Percentiles rank a stretch among this genome's conserved stretches.
Conservation (phyloP, 1,140 invertebrate species). For the Drosophila repleta region DNA sequence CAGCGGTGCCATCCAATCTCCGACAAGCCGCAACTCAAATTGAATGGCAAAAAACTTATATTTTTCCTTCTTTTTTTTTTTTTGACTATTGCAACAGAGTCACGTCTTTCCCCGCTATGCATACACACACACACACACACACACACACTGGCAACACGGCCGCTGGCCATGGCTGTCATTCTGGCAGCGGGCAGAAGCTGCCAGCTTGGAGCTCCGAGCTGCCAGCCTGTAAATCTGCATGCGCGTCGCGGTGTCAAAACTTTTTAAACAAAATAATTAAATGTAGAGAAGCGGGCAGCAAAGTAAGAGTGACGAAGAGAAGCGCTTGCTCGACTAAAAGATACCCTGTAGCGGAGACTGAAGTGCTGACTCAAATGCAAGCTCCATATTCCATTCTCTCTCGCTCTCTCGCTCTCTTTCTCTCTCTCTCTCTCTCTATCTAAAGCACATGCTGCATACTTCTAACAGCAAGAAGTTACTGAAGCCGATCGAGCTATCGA, state of each 20-base stretch:
- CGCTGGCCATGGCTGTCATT: constrained; percentile 71
- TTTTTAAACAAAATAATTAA: constrained; percentile 83
- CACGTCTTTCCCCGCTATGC: constrained; percentile 37
- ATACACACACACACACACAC: constrained; percentile 6
- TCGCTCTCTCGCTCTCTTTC: too few relatives aligned
- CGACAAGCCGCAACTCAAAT: constrained; percentile 69
- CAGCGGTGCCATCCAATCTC: constrained; percentile 49
- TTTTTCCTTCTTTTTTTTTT: constrained; percentile 30
- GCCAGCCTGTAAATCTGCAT: constrained; percentile 75
- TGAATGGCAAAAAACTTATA: constrained; percentile 70
- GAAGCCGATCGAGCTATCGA: too few relatives aligned
- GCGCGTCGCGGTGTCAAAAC: constrained; percentile 80
- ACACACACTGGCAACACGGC: constrained; percentile 44
- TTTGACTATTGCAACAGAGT: constrained; percentile 54
- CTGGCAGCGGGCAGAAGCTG: constrained; percentile 39
- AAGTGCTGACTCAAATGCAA: background rate
- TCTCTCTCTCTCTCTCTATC: too few relatives aligned
- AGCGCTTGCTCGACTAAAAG: background rate
- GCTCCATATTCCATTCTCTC: too few relatives aligned
- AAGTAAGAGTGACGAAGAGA: background rate
- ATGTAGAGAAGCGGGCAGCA: constrained; percentile 62
- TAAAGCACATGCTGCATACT: too few relatives aligned
- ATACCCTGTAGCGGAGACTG: background rate
- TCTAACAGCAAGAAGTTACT: too few relatives aligned
- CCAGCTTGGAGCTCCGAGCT: constrained; percentile 35